Conservation (phyloP, 2,113 vertebrate genomes). For the Pyxicephalus adspersus region DNA sequence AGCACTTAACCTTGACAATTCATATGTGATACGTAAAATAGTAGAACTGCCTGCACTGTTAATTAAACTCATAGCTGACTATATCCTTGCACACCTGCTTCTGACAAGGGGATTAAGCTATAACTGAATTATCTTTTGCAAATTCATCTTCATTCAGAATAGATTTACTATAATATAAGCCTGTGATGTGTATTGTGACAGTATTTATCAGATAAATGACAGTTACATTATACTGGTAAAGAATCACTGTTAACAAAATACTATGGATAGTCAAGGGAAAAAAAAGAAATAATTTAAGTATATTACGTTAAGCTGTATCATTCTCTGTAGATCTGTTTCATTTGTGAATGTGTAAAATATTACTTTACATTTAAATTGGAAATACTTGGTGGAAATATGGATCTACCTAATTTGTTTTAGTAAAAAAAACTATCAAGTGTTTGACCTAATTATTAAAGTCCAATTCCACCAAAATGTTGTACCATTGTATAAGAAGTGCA, state of each 20-base stretch:
- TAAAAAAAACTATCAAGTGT: no score
- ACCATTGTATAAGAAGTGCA: no score
- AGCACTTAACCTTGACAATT: slow-evolving; percentile 52
- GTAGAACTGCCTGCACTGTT: slow-evolving; percentile 30
- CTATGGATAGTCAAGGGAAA: slow-evolving; percentile 56
- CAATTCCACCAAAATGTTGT: no score
- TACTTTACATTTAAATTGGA: no score
- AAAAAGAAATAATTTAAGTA: slow-evolving; percentile 67
- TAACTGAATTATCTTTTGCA: slow-evolving; percentile 28
- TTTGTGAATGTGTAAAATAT: no score
- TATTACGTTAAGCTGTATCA: not conserved
- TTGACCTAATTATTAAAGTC: no score
- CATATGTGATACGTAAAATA: slow-evolving; percentile 45
- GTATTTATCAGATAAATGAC: slow-evolving; percentile 39
- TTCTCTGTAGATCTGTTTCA: no score
- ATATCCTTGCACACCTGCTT: slow-evolving; percentile 31
- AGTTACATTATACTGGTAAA: slow-evolving; percentile 18
- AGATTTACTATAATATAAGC: slow-evolving; percentile 24
- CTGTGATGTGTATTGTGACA: slow-evolving; percentile 42
- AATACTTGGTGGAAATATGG: no score
- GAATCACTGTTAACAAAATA: slow-evolving; percentile 5
- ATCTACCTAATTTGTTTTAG: no score
- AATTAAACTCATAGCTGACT: slow-evolving; percentile 33
- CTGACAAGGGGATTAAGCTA: slow-evolving; percentile 35
- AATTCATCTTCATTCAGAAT: slow-evolving; percentile 27